Evolutionary conservation across 2,888 invertebrate genomes (phyloP), one percentile per base, ranked within the genome.

Genomic region (Epinotia demarniana): DNA sequence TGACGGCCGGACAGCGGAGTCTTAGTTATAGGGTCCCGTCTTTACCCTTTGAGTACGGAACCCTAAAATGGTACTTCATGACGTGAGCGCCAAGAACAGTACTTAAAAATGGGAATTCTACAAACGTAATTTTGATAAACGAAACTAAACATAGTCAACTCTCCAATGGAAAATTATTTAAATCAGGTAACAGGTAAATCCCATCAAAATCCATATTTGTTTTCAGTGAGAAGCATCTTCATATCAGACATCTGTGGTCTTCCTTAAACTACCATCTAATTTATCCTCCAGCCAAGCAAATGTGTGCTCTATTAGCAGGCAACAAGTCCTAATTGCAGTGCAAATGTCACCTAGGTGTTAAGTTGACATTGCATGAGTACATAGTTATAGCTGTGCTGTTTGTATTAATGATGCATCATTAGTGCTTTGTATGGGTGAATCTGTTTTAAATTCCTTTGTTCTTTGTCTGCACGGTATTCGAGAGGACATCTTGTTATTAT

Each of bases 361-460:
- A 63, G 71, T 71, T 71, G 61, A 71, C 61, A 71, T 16, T 53
- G n/a, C 53, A 53, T 71, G 62, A 71, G 53, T 53, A 53, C 33
- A 49, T 70, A 70, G 33, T 70, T 53, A 61, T 61, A 53, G 43
- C 18, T n/a, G 13, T 61, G 19, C 11, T 61, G 33, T 39, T 46
- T 49, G 18, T 60, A 53, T 39, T 71, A 71, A 55, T 71, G 71
- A 71, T 63, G 49, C n/a, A 27, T 61, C 33, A 16, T 71, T 55
- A 63, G 23, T 49, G n/a, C 18, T 49, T 62, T 53, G 53, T 71
- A 53, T 71, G 62, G 53, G 11, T 27, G 39, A 60, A 46, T 46
- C 23, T 69, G 58, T 46, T 60, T 60, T 69, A 58, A 43, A 23
- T 46, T 58, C 57, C 68, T 68, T 58, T 68, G 68, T 68, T 68